phyloP scores from a whole-genome alignment of 2,113 vertebrate species.

The Ailurus styani region DNA sequence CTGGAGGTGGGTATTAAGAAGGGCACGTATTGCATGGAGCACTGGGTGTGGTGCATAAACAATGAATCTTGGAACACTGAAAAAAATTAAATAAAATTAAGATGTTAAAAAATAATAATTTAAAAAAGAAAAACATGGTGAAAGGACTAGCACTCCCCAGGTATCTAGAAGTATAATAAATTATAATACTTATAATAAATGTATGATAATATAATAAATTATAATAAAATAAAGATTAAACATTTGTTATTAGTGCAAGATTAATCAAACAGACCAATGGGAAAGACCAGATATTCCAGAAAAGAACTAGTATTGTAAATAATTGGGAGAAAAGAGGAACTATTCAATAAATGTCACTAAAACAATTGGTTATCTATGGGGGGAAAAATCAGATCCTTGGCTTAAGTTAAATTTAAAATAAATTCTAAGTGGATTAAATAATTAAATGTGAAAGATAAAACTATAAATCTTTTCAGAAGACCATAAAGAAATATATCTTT shows the following conservation, averaged over 20 bases:
- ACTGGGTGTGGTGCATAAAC: too few relatives aligned
- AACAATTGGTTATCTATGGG: not conserved
- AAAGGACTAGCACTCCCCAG: not conserved
- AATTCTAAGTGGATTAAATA: not conserved
- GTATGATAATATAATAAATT: not conserved
- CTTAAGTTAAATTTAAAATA: slow-evolving; percentile 8
- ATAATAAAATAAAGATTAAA: not conserved
- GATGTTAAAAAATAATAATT: too few relatives aligned
- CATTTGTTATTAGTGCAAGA: not conserved
- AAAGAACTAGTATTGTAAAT: not conserved
- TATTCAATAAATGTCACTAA: not conserved
- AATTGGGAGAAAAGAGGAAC: not conserved
- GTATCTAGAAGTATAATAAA: not conserved
- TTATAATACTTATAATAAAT: not conserved
- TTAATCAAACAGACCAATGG: not conserved
- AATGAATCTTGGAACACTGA: too few relatives aligned
- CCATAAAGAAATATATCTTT: not conserved
- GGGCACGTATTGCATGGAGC: too few relatives aligned
- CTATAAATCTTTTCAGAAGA: not conserved
- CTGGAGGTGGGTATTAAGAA: too few relatives aligned
- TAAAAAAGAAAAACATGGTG: not conserved
- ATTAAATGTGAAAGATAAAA: slow-evolving; percentile 12
- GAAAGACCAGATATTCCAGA: not conserved
- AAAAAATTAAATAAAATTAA: too few relatives aligned
- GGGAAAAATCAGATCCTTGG: not conserved